A percentile compares a stretch with the other conserved stretches of the same genome.
These are phyloP conservation scores for Pteropus alecto DNA, from an alignment of 2,113 vertebrate genomes.

Conservation along the genomic window DNA sequence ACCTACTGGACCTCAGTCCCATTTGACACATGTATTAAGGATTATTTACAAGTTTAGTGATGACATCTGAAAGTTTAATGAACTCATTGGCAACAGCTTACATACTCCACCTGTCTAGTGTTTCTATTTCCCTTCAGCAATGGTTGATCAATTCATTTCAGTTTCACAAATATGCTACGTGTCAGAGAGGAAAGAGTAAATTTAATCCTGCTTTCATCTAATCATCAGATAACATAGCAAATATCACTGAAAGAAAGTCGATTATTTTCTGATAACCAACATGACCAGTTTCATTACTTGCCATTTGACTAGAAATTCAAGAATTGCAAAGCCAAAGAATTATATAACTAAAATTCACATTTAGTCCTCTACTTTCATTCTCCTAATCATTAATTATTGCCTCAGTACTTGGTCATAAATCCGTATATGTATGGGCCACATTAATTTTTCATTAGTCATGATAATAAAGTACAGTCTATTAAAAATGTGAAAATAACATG, in stretches of 20 bases:
- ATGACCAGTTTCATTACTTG: not conserved
- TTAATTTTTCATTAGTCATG: not conserved
- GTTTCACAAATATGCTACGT: not conserved
- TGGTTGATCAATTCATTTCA: not conserved
- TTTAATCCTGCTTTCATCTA: not conserved
- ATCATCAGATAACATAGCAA: not conserved
- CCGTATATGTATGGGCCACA: not conserved
- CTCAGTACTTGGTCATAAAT: not conserved
- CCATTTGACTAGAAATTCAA: not conserved
- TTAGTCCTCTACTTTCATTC: not conserved
- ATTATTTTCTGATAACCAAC: conserved; percentile 7
- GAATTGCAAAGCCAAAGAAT: not conserved
- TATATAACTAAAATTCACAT: not conserved
- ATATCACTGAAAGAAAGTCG: conserved; percentile 4
- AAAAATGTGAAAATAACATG: not conserved
- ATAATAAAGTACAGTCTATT: not conserved
- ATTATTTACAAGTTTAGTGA: conserved; percentile 10
- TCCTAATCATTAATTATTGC: not conserved
- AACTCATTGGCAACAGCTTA: not conserved
- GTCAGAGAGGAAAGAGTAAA: not conserved
- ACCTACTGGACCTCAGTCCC: not conserved
- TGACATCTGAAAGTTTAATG: not conserved
- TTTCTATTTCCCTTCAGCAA: not conserved
- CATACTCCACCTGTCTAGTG: not conserved
- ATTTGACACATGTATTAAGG: not conserved